Conservation (phyloP, 2,113 vertebrate species). For the Sclerurus mexicanus region DNA sequence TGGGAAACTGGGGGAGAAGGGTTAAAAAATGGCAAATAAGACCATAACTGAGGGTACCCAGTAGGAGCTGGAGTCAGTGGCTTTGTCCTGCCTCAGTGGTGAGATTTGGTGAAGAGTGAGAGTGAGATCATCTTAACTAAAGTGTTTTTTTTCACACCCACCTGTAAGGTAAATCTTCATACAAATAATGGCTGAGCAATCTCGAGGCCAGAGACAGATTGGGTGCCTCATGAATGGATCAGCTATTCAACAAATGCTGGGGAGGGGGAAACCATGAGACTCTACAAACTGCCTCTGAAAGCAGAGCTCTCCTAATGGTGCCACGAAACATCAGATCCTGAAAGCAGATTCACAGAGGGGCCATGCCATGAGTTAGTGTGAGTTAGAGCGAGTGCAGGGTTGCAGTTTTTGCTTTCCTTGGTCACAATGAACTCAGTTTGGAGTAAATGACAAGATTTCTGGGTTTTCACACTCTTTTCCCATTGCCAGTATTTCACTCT, state of each 20-base stretch:
- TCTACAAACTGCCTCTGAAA: background rate
- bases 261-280: background rate
- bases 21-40: background rate
- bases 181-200: background rate
- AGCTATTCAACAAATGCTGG: background rate
- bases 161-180: background rate
- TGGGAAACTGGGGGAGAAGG: background rate
- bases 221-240: background rate
- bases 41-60: background rate
- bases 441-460: background rate
- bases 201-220: background rate
- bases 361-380: background rate
- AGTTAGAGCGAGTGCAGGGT: background rate
- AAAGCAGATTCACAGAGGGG: background rate
- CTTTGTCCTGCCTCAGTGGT: background rate
- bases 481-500: background rate
- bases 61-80: background rate
- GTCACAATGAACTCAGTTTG: background rate
- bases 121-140: background rate
- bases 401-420: background rate
- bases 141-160: background rate
- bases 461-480: background rate
- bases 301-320: background rate
- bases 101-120: background rate
- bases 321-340: background rate